phyloP scores from a whole-genome alignment of 2,797 vertebrate genomes.

The Ctenopoma multispine region DNA sequence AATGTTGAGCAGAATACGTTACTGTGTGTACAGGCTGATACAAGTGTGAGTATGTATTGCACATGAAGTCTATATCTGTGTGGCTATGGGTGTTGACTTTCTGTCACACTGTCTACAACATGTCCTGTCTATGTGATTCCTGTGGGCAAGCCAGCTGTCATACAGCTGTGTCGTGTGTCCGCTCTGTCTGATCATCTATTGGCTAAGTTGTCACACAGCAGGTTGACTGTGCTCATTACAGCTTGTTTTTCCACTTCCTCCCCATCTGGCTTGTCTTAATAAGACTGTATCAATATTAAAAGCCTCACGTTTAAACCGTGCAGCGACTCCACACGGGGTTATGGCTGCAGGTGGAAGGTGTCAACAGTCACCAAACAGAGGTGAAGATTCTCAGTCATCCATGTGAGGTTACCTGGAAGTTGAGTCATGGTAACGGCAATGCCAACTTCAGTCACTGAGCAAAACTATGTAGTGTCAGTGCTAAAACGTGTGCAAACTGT shows the following conservation, averaged over 20 bases:
- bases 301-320: constrained; percentile 46
- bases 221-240: constrained; percentile 81
- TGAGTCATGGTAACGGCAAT: too few relatives aligned
- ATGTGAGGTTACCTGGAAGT: too few relatives aligned
- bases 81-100: constrained; percentile 24
- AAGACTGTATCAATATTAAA: constrained; percentile 75
- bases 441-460: constrained; percentile 5
- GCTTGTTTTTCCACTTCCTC: constrained; percentile 79
- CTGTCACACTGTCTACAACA: constrained; percentile 23
- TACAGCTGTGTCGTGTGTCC: constrained; percentile 69
- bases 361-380: constrained; percentile 6
- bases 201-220: constrained; percentile 74
- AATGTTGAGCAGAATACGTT: constrained; percentile 20
- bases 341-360: constrained; percentile 37
- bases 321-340: constrained; percentile 24
- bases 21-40: constrained; percentile 1
- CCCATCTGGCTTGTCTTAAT: constrained; percentile 80
- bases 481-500: constrained; percentile 23
- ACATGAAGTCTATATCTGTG: background rate
- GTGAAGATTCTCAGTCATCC: too few relatives aligned
- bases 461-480: constrained; percentile 27
- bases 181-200: constrained; percentile 78
- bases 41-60: constrained; percentile 1
- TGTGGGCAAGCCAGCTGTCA: constrained; percentile 73
- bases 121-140: constrained; percentile 40